Evolutionary conservation across 2,797 vertebrate species (phyloP), one percentile per base, ranked within the genome.

Genomic region (Danio albolineatus): DNA sequence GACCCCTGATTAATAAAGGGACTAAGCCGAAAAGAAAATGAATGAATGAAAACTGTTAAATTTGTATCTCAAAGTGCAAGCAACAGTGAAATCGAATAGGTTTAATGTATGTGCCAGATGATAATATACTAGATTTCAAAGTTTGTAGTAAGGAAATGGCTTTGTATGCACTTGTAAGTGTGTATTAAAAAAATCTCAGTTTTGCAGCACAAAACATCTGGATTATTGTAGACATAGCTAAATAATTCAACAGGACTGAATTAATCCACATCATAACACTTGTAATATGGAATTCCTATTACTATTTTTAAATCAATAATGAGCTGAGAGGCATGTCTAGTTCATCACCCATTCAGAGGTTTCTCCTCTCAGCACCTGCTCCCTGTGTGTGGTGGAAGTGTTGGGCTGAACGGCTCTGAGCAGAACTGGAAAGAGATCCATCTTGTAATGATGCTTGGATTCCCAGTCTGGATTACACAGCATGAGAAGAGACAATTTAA

Each of bases 401-500:
- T 51, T 59, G n/a, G 43, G 36, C n/a, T 60, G 36, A 41, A 39
- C 53, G 8, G 0, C 14, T 51, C 56, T 41, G 28, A 53, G 38
- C 6, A 28, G 13, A 21, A 51, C 13, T 54, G 57, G 66, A 46
- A 71, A 39, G 39, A 1, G 56, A 61, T 53, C 10, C 46, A 78
- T 78, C 48, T 53, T 21, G 46, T 13, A 62, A 43, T 61, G 38
- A 71, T 78, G 65, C 46, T 41, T 9, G 13, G 76, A 3, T n/a
- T 62, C 36, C 48, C 17, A 51, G 48, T 71, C 46, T 61, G 57
- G 76, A 71, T 78, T 62, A 71, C 66, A 71, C 49, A 1, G 56
- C 54, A 80, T 82, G 10, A 74, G 41, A 76, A 54, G 17, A 56
- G 65, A 76, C 77, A 53, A 76, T 61, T 82, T 81, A 83, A 73